phyloP scores from a whole-genome alignment of 2,113 vertebrate species.

The Protomyctophum bolini region DNA sequence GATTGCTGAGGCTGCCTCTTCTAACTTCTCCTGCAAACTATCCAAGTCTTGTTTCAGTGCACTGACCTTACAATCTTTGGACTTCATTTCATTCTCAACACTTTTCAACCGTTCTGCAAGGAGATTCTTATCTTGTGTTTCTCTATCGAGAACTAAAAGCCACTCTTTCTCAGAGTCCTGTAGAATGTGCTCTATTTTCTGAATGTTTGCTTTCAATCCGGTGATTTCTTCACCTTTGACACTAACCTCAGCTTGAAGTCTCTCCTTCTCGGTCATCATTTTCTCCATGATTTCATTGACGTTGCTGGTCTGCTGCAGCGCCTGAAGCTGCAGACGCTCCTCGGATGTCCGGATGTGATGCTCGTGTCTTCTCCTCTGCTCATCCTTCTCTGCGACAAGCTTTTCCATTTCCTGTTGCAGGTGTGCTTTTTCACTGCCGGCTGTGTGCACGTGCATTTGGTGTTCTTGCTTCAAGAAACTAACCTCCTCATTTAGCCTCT shows the following conservation, averaged over 20 bases:
- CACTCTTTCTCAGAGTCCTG: conserved; percentile 84
- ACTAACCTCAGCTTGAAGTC: conserved; percentile 89
- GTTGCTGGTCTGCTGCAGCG: conserved; percentile 74
- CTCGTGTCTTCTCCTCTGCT: conserved; percentile 56
- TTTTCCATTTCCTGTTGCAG: conserved; percentile 72
- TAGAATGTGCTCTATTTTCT: conserved; percentile 79
- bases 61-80: conserved; percentile 81
- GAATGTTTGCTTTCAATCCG: conserved; percentile 75
- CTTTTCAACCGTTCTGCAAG: conserved; percentile 75
- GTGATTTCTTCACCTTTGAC: conserved; percentile 79
- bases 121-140: conserved; percentile 74
- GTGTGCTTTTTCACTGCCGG: conserved; percentile 67
- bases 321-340: conserved; percentile 68
- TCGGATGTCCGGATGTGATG: conserved; percentile 62
- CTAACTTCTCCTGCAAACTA: conserved; percentile 78
- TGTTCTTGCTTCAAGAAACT: conserved; percentile 56
- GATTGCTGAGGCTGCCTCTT: conserved; percentile 69
- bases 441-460: conserved; percentile 59
- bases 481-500: conserved; percentile 62
- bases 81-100: conserved; percentile 78
- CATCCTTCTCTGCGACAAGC: conserved; percentile 74
- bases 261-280: conserved; percentile 78
- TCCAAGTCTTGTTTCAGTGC: conserved; percentile 82
- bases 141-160: conserved; percentile 80
- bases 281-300: conserved; percentile 72